phyloP scores from a whole-genome alignment of 1,140 invertebrate species.

The Vanessa tameamea region DNA sequence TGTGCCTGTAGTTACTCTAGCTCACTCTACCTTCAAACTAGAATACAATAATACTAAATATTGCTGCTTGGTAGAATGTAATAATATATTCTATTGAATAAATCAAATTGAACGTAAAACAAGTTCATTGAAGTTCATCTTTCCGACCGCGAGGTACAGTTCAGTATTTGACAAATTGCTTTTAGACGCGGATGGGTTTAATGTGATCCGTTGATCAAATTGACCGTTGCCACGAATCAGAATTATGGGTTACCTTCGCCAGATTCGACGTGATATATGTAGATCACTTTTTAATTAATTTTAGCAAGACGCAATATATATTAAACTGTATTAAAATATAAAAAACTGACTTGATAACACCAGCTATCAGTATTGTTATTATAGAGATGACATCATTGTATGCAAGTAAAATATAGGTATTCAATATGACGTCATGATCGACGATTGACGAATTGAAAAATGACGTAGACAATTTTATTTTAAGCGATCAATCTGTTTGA shows the following conservation, averaged over 20 bases:
- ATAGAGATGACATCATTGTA: too few species aligned
- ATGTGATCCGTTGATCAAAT: constrained; percentile 24
- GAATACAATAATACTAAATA: background rate
- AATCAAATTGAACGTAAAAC: constrained; percentile 18
- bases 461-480: too few species aligned
- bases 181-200: constrained; percentile 26
- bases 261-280: constrained; percentile 15
- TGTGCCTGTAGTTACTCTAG: too few species aligned
- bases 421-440: too few species aligned
- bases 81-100: background rate
- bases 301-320: too few species aligned
- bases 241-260: constrained; percentile 23
- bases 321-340: too few species aligned
- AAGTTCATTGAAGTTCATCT: constrained; percentile 11
- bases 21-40: background rate
- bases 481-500: too few species aligned
- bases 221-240: constrained; percentile 20
- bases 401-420: too few species aligned
- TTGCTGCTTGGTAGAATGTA: too few species aligned
- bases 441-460: too few species aligned
- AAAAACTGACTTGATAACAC: too few species aligned
- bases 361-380: too few species aligned
- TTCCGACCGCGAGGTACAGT: constrained; percentile 10
- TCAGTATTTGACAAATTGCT: constrained; percentile 29
- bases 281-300: background rate